These are phyloP conservation scores for Montipora capricornis DNA, from an alignment of 64 coral and sea anemone species.

Conservation along the genomic window DNA sequence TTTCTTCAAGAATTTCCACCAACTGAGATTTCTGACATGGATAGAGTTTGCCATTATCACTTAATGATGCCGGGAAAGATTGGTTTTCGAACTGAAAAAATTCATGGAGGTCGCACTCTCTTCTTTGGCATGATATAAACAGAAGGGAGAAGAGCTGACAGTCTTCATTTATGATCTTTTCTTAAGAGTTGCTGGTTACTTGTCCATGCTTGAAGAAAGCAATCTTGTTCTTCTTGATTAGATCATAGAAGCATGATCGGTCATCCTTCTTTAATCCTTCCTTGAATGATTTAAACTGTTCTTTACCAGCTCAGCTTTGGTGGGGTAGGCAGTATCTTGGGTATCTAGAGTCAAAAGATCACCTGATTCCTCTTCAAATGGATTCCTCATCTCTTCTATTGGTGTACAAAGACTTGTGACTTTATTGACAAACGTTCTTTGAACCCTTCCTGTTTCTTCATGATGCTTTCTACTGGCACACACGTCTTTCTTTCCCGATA, in stretches of 20 bases:
- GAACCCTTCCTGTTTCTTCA: not conserved
- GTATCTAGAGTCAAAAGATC: conserved; percentile 57
- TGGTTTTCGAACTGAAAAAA: conserved; percentile 79
- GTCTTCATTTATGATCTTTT: conserved; percentile 68
- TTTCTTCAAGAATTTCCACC: conserved; percentile 53
- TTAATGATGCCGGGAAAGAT: conserved; percentile 45
- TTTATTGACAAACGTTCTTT: conserved; percentile 56
- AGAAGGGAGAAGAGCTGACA: conserved; percentile 54
- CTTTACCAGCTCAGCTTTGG: conserved; percentile 65
- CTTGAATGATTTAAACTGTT: not conserved
- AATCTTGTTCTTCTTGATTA: conserved; percentile 53
- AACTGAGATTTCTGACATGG: conserved; percentile 69
- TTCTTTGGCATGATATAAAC: conserved; percentile 71
- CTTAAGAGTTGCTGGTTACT: conserved; percentile 40
- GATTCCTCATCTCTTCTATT: conserved; percentile 69
- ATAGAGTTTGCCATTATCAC: conserved; percentile 66
- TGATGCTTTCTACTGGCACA: too few species aligned
- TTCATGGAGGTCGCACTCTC: conserved; percentile 63
- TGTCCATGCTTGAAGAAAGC: conserved; percentile 65
- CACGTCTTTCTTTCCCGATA: too few species aligned
- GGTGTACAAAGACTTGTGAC: conserved; percentile 29
- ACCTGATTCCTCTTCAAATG: conserved; percentile 55
- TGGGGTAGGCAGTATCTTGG: conserved; percentile 62
- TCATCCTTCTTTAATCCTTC: conserved; percentile 65
- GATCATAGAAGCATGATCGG: conserved; percentile 60